Percentiles rank a stretch among this genome's conserved stretches.
phyloP scores from a whole-genome alignment of 2,113 vertebrate species.

The Fukomys damarensis region DNA sequence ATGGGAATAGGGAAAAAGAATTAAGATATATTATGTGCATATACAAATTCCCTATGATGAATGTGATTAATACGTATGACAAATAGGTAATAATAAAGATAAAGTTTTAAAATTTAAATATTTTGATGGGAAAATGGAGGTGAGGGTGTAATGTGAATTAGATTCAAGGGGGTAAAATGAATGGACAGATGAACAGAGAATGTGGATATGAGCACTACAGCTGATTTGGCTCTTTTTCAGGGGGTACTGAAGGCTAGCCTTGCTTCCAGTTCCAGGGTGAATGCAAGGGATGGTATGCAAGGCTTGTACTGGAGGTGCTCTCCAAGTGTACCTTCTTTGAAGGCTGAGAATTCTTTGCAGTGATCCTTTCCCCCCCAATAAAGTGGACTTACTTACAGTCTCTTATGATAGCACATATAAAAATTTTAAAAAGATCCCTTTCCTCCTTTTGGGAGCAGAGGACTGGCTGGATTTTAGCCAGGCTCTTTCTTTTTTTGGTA shows the following conservation, averaged over 20 bases:
- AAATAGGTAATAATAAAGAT: neutral
- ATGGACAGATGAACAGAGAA: neutral
- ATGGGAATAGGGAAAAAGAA: neutral
- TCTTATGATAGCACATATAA: neutral
- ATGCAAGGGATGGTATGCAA: neutral
- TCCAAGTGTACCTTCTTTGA: neutral
- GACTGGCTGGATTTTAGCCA: neutral
- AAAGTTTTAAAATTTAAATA: neutral
- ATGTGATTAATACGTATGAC: neutral
- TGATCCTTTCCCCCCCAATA: neutral
- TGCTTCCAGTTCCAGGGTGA: slow-evolving; percentile 1
- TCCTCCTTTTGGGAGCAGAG: neutral
- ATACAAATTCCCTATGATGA: neutral
- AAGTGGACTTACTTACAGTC: neutral
- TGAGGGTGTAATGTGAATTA: neutral
- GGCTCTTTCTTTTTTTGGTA: neutral
- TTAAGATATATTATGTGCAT: neutral
- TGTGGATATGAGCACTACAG: neutral
- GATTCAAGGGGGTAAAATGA: neutral
- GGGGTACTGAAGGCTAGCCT: neutral
- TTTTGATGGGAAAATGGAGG: neutral
- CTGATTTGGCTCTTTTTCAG: neutral
- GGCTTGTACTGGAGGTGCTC: neutral
- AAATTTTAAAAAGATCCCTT: neutral
- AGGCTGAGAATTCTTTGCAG: neutral